These are phyloP conservation scores for Stratiomys singularior DNA, from an alignment of 2,888 invertebrate genomes.

Conservation along the genomic window DNA sequence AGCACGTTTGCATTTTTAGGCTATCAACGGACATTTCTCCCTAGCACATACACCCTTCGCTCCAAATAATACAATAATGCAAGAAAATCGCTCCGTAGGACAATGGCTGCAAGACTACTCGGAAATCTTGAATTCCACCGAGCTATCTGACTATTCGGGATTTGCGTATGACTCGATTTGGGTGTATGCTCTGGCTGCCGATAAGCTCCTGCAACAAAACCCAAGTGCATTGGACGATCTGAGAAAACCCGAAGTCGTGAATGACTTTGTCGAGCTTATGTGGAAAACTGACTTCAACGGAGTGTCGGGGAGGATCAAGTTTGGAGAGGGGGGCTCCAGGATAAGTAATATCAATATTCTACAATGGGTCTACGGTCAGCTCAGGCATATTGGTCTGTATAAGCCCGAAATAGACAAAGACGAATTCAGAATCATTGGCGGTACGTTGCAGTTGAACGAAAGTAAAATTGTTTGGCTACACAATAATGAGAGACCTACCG, in stretches of 20 bases:
- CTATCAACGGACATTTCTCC: slow-evolving; percentile 78
- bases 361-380: slow-evolving; percentile 69
- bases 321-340: slow-evolving; percentile 75
- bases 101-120: slow-evolving; percentile 70
- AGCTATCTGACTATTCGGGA: slow-evolving; percentile 74
- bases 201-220: slow-evolving; percentile 70
- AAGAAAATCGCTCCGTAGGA: slow-evolving; percentile 73
- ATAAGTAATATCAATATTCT: slow-evolving; percentile 71
- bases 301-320: slow-evolving; percentile 78
- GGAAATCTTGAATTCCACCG: slow-evolving; percentile 44
- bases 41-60: slow-evolving; percentile 77
- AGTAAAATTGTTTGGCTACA: slow-evolving; percentile 75
- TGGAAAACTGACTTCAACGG: slow-evolving; percentile 77
- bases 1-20: slow-evolving; percentile 62
- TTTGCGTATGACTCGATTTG: slow-evolving; percentile 86
- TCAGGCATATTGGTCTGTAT: slow-evolving; percentile 70
- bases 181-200: slow-evolving; percentile 79
- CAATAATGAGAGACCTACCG: slow-evolving; percentile 72
- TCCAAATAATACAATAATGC: slow-evolving; percentile 70
- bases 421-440: slow-evolving; percentile 66
- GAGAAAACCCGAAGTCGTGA: slow-evolving; percentile 54
- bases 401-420: slow-evolving; percentile 66
- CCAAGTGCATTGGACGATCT: slow-evolving; percentile 55
- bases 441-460: slow-evolving; percentile 68
- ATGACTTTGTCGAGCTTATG: slow-evolving; percentile 71